Percentiles rank a stretch among this genome's conserved stretches.
Conservation (phyloP, 2,113 vertebrate genomes). For the Varanus komodoensis region DNA sequence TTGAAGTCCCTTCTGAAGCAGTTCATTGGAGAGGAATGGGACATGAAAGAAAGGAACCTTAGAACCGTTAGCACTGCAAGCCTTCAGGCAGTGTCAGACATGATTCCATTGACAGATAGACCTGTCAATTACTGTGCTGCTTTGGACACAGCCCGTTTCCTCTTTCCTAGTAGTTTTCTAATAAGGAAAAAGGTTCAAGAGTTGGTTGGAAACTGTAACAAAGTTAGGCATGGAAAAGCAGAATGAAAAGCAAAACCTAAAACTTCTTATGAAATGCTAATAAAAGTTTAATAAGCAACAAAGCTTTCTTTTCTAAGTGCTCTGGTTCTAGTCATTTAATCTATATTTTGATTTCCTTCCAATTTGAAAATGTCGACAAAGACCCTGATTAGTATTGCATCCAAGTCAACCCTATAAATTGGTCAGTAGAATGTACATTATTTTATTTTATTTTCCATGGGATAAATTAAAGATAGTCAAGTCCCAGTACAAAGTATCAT, state of each 20-base stretch:
- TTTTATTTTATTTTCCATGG: conserved; percentile 34
- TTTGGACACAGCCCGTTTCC: not conserved
- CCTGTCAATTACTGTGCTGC: not conserved
- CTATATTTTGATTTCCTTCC: not conserved
- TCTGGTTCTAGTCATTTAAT: not conserved
- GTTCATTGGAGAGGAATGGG: not conserved
- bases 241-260: too few relatives aligned
- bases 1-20: not conserved
- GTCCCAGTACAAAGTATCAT: conserved; percentile 18
- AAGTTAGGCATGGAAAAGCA: not conserved
- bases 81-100: not conserved
- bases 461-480: conserved; percentile 34
- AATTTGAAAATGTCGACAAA: not conserved
- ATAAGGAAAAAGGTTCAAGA: not conserved
- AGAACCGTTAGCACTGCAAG: not conserved
- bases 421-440: not conserved
- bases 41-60: not conserved
- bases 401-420: not conserved
- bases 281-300: not conserved
- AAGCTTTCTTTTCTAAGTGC: not conserved
- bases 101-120: not conserved
- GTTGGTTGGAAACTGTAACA: not conserved
- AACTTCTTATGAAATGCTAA: not conserved
- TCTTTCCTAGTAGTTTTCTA: not conserved
- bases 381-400: not conserved